These are phyloP conservation scores for Distichodus sexfasciatus DNA, from an alignment of 2,797 vertebrate species.

Conservation along the genomic window DNA sequence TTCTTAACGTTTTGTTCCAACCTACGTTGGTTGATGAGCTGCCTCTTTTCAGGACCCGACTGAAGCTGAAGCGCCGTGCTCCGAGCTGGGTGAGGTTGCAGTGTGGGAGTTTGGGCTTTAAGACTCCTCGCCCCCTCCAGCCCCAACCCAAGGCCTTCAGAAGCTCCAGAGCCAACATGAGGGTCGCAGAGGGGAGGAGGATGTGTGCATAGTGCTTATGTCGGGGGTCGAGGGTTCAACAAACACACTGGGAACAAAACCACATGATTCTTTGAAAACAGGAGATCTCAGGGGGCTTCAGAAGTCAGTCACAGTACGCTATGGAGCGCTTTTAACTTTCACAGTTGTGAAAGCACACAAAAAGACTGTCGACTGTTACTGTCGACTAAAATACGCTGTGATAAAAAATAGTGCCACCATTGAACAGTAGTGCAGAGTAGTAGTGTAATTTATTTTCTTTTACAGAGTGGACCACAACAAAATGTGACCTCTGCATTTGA, in stretches of 20 bases:
- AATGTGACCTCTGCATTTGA: no score
- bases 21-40: no score
- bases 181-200: constrained; percentile 67
- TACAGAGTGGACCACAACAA: no score
- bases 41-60: no score
- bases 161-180: constrained; percentile 47
- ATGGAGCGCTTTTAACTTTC: constrained; percentile 12
- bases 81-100: constrained; percentile 8
- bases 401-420: no score
- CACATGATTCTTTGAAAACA: constrained; percentile 80
- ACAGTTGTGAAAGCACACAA: constrained; percentile 7
- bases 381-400: no score
- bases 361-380: no score
- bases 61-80: background rate
- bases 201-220: constrained; percentile 64
- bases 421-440: no score
- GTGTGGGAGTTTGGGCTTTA: constrained; percentile 43
- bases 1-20: no score
- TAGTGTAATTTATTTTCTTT: no score
- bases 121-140: constrained; percentile 9
- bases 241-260: constrained; percentile 61
- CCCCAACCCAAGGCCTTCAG: constrained; percentile 24
- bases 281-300: constrained; percentile 70
- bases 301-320: constrained; percentile 24
- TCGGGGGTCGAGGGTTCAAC: constrained; percentile 61